Evolutionary conservation across 2,113 vertebrate species (phyloP).

Genomic region (Murina feae): DNA sequence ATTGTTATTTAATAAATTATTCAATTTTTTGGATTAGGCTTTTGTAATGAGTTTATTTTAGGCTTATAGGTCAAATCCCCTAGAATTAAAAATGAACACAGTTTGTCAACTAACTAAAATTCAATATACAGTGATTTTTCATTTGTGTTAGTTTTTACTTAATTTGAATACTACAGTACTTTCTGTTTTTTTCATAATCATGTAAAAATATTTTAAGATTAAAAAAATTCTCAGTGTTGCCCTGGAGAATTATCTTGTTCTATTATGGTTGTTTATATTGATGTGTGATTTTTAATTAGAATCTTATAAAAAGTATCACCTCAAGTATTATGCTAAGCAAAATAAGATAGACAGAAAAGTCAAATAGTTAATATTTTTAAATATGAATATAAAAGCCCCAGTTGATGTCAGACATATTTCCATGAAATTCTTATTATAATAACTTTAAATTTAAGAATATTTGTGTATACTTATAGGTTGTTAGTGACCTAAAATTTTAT

Average conservation of each 20-base stretch:
- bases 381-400: not conserved
- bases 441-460: not conserved
- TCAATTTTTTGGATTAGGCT: too few relatives aligned
- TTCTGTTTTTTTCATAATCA: not conserved
- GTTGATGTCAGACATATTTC: not conserved
- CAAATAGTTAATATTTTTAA: not conserved
- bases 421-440: not conserved
- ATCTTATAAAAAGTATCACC: not conserved
- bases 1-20: not conserved
- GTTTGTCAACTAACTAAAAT: not conserved
- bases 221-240: not conserved
- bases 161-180: not conserved
- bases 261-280: not conserved
- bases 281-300: not conserved
- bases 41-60: not conserved
- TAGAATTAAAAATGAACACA: not conserved
- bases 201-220: not conserved
- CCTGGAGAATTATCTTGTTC: not conserved
- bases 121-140: not conserved
- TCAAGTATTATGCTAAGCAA: not conserved
- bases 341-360: not conserved
- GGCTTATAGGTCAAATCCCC: not conserved
- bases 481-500: not conserved
- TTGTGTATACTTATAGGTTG: accelerated
- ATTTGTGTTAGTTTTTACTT: not conserved